A percentile compares a stretch with the other conserved stretches of the same genome.
Conservation (phyloP, 1,140 invertebrate genomes). For the Drosophila bocki region DNA sequence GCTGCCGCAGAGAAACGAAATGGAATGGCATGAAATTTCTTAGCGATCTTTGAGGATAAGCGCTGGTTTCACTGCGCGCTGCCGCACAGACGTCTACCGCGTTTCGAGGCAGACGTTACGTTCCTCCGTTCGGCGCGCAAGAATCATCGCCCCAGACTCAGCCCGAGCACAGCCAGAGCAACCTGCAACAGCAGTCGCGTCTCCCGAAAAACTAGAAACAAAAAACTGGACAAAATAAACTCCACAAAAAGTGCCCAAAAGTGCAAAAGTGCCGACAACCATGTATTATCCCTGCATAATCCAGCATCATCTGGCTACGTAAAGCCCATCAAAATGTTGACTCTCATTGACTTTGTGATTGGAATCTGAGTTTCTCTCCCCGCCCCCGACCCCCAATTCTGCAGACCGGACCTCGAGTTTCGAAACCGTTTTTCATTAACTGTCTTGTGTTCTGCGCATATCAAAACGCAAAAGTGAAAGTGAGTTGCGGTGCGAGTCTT, state of each 20-base stretch:
- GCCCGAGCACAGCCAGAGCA: neutral
- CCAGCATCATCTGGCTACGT: slow-evolving; percentile 14
- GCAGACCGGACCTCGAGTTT: slow-evolving; percentile 23
- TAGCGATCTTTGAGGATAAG: slow-evolving; percentile 83
- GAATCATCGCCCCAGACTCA: slow-evolving; percentile 36
- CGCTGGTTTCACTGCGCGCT: slow-evolving; percentile 79
- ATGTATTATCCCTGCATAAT: slow-evolving; percentile 16
- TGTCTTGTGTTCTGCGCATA: slow-evolving; percentile 72
- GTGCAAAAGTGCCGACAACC: slow-evolving; percentile 18
- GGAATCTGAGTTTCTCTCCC: slow-evolving; percentile 38
- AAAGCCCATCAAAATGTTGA: slow-evolving; percentile 65
- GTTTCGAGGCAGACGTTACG: slow-evolving; percentile 81
- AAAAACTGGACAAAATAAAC: slow-evolving; percentile 1
- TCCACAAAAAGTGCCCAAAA: slow-evolving; percentile 9
- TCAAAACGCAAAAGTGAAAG: slow-evolving; percentile 79
- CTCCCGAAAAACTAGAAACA: slow-evolving; percentile 5
- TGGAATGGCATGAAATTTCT: slow-evolving; percentile 83
- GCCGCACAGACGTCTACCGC: slow-evolving; percentile 82
- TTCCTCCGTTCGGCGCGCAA: slow-evolving; percentile 76
- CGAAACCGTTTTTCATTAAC: slow-evolving; percentile 36
- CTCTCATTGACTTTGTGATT: slow-evolving; percentile 59
- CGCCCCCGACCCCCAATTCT: neutral
- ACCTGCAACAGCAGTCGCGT: slow-evolving; percentile 38
- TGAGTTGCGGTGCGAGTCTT: slow-evolving; percentile 33
- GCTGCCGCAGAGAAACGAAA: slow-evolving; percentile 66